Evolutionary conservation across 2,888 invertebrate species (phyloP).

Genomic region (Calameuta filiformis): DNA sequence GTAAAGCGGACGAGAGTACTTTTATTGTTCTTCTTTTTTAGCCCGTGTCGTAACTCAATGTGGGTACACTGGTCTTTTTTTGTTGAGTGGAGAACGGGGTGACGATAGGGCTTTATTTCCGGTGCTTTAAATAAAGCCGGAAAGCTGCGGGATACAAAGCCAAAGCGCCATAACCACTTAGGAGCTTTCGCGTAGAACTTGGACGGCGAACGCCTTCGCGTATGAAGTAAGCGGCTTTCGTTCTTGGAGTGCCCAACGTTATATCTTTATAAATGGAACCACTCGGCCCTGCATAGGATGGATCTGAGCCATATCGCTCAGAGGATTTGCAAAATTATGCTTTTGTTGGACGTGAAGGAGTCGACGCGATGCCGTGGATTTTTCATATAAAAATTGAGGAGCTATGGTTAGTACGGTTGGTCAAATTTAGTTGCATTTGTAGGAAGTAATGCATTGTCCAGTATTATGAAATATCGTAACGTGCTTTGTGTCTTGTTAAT

Average conservation of each 20-base stretch:
- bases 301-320: conserved; percentile 47
- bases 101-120: conserved; percentile 43
- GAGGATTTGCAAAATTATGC: conserved; percentile 56
- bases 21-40: not conserved
- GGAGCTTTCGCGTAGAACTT: conserved; percentile 45
- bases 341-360: conserved; percentile 14
- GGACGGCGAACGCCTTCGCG: conserved; percentile 44
- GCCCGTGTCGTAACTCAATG: not conserved
- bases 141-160: conserved; percentile 55
- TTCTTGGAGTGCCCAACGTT: conserved; percentile 55
- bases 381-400: conserved; percentile 23
- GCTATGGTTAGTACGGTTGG: not conserved
- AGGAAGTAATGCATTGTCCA: not conserved
- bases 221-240: conserved; percentile 61
- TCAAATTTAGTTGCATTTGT: not conserved
- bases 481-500: not conserved
- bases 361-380: conserved; percentile 22
- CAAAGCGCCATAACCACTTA: conserved; percentile 64
- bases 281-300: conserved; percentile 45
- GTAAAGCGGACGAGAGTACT: not conserved
- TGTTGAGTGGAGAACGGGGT: not conserved
- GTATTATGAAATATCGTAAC: not conserved
- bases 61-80: not conserved
- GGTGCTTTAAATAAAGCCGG: conserved; percentile 34
- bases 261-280: conserved; percentile 67